phyloP scores from a whole-genome alignment of 1,140 invertebrate species.

The Drosophila melanica region DNA sequence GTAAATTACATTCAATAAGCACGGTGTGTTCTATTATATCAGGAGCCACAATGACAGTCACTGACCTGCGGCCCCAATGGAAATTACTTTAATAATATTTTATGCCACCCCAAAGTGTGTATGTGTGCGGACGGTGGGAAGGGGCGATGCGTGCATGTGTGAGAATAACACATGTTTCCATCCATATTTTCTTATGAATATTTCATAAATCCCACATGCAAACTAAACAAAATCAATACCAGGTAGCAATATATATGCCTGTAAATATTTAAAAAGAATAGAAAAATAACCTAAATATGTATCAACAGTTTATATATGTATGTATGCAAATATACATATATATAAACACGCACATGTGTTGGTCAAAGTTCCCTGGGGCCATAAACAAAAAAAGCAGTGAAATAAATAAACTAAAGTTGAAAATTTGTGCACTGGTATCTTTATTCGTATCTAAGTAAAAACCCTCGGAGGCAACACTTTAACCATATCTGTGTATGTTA shows the following conservation, averaged over 20 bases:
- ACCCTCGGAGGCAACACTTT: conserved; percentile 29
- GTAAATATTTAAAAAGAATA: conserved; percentile 45
- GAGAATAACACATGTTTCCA: conserved; percentile 37
- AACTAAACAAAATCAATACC: conserved; percentile 78
- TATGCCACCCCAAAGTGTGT: conserved; percentile 1
- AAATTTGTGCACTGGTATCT: conserved; percentile 32
- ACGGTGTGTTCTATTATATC: conserved; percentile 41
- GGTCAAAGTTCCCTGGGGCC: conserved; percentile 22
- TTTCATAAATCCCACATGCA: conserved; percentile 77
- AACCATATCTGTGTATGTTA: conserved; percentile 42
- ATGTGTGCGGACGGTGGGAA: neutral
- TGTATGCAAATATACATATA: neutral
- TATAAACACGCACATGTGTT: conserved; percentile 11
- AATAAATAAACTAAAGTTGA: conserved; percentile 27
- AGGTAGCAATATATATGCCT: conserved; percentile 35
- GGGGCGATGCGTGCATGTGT: conserved; percentile 15
- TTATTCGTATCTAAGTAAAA: conserved; percentile 31
- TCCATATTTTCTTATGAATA: conserved; percentile 71
- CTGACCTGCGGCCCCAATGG: conserved; percentile 11
- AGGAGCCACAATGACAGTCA: conserved; percentile 11
- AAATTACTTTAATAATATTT: conserved; percentile 23
- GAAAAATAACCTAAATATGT: conserved; percentile 22
- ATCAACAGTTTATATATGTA: conserved; percentile 3
- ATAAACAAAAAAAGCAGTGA: conserved; percentile 10
- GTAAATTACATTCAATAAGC: conserved; percentile 4